Evolutionary conservation across 2,888 invertebrate species (phyloP), one percentile per base, ranked within the genome.

Genomic region (Kryphioiulus occultus): DNA sequence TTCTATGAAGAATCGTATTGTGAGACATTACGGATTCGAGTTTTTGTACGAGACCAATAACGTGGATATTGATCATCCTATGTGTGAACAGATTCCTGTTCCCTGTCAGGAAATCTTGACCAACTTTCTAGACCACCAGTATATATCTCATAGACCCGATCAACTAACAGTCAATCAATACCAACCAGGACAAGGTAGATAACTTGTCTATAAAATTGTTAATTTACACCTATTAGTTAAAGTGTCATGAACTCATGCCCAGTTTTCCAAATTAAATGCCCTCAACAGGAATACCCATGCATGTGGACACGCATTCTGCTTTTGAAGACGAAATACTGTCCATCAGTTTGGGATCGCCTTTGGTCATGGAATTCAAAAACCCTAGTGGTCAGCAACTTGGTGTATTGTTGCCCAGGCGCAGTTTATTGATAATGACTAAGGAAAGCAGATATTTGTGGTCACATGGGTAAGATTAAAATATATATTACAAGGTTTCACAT

Each of bases 1-100:
- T 59, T 22, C 59, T n/a, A 59, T 97, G 89, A 98, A 97, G 91
- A 95, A 98, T 91, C 93, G 98, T 59, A 94, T 94, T 92, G 98
- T 98, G 0, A 95, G 94, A 91, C 98, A 98, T 92, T 98, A 94
- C 92, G 98, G 98, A 0, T 98, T 95, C 92, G 97, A 97, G 91
- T 99, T 98, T 92, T 93, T 95, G 89, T 99, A 99, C 92, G 95
- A 95, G 85, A 95, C 93, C 35, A 98, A 98, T 92, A 95, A 96
- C 92, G 96, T 98, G 0, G 95, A 98, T 92, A 93, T 94, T 87
- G 92, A 94, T 87, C 92, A 93, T 86, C 96, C 96, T 0, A 92
- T 96, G 47, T 90, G 92, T 0, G 93, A 95, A 85, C 92, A 92
- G 82, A 95, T 98, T 90, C 98, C 98, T 0, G 89, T 91, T 4